Evolutionary conservation across 2,113 vertebrate genomes (phyloP).

Genomic region (Mormyrus iriodes): DNA sequence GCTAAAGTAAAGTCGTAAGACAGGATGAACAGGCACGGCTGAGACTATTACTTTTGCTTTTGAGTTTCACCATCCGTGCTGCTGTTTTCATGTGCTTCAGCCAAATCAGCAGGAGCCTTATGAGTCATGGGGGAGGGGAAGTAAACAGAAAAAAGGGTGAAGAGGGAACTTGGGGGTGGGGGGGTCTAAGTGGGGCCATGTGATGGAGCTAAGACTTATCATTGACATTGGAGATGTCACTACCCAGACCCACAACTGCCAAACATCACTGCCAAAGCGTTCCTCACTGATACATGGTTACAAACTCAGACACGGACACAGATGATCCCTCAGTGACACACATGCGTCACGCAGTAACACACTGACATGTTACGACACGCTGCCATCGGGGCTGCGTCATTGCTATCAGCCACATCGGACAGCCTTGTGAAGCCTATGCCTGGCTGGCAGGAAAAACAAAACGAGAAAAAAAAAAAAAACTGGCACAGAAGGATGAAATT

Average conservation of each 20-base stretch:
- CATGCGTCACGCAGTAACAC: slow-evolving; percentile 13
- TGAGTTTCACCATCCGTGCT: not conserved
- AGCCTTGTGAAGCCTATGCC: not conserved
- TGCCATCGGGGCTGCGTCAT: not conserved
- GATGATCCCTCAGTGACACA: slow-evolving; percentile 20
- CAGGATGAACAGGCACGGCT: not conserved
- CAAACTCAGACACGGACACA: not conserved
- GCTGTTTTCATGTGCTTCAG: not conserved
- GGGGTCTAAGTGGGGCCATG: not conserved
- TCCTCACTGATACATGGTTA: slow-evolving; percentile 6
- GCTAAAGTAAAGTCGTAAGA: not conserved
- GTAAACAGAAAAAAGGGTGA: not conserved
- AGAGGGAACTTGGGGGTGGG: not conserved
- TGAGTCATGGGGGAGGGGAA: not conserved
- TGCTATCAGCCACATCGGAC: not conserved
- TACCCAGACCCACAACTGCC: not conserved
- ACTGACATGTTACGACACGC: slow-evolving; percentile 21
- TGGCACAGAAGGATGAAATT: slow-evolving; percentile 40
- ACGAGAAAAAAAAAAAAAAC: slow-evolving; percentile 18
- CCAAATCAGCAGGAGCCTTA: not conserved
- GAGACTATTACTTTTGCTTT: not conserved
- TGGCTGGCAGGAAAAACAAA: slow-evolving; percentile 27
- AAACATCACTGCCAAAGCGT: not conserved
- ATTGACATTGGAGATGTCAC: not conserved
- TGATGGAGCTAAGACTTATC: not conserved